Percentiles rank a stretch among this genome's conserved stretches.
phyloP scores from a whole-genome alignment of 1,140 invertebrate species.

The Holotrichia oblita region DNA sequence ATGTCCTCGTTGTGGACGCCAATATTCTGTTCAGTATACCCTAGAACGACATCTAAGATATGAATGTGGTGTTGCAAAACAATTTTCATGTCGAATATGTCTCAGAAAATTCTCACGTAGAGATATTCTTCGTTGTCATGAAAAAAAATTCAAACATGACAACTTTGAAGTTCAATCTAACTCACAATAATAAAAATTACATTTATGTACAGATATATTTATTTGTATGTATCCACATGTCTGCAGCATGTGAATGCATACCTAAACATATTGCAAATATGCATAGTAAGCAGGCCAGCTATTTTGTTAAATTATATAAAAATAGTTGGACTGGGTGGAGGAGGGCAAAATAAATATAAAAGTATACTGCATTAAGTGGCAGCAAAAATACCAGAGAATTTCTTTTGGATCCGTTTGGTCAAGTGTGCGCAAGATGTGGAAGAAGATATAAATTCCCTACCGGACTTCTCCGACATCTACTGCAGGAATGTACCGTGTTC shows the following conservation, averaged over 20 bases:
- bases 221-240: neutral
- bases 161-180: slow-evolving; percentile 26
- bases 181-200: neutral
- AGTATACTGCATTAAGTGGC: slow-evolving; percentile 12
- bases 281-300: slow-evolving; percentile 44
- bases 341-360: slow-evolving; percentile 41
- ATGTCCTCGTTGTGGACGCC: slow-evolving; percentile 61
- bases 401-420: slow-evolving; percentile 33
- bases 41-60: slow-evolving; percentile 61
- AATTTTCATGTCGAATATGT: slow-evolving; percentile 44
- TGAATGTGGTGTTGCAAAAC: slow-evolving; percentile 44
- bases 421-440: slow-evolving; percentile 41
- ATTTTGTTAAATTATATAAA: slow-evolving; percentile 37
- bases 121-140: slow-evolving; percentile 47
- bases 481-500: neutral
- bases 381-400: neutral
- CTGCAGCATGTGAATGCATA: slow-evolving; percentile 35
- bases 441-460: slow-evolving; percentile 44
- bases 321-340: slow-evolving; percentile 45
- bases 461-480: slow-evolving; percentile 45
- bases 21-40: slow-evolving; percentile 61
- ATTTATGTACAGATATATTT: neutral
- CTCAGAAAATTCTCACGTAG: slow-evolving; percentile 48
- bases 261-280: neutral
- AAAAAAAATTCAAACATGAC: slow-evolving; percentile 47